These are phyloP conservation scores for Castor canadensis DNA, from an alignment of 2,113 vertebrate genomes.

Conservation along the genomic window DNA sequence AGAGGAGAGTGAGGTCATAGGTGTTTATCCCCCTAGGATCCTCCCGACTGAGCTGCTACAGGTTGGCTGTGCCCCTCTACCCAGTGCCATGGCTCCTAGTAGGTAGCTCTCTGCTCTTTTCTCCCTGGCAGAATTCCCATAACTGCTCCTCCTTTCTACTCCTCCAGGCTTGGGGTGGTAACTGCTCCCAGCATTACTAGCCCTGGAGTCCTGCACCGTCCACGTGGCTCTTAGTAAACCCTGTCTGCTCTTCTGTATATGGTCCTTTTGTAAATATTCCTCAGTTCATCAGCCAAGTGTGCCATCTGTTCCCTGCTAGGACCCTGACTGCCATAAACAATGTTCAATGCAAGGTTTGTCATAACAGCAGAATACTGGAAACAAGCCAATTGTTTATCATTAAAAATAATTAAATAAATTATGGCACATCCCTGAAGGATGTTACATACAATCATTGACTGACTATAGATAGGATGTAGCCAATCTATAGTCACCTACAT, in stretches of 20 bases:
- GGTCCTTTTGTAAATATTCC: neutral
- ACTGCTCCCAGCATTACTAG: neutral
- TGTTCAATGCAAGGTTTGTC: neutral
- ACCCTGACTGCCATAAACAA: neutral
- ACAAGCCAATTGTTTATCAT: constrained; percentile 4
- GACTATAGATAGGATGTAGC: neutral
- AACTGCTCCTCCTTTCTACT: neutral
- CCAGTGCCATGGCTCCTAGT: neutral
- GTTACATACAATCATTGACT: neutral
- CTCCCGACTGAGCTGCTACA: neutral
- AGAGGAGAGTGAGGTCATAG: neutral
- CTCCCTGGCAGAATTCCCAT: neutral
- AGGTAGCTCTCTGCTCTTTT: neutral
- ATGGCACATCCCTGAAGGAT: neutral
- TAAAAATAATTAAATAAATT: constrained; percentile 28
- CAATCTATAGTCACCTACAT: neutral
- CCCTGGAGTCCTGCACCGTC: neutral
- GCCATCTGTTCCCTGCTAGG: neutral
- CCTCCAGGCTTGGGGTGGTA: neutral
- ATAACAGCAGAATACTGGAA: constrained; percentile 19
- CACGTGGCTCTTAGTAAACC: neutral
- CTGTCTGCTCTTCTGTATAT: neutral
- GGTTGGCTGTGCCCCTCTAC: neutral
- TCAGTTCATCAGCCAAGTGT: neutral
- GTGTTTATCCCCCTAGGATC: neutral